Evolutionary conservation across 2,888 invertebrate genomes (phyloP).

Genomic region (Drosophila kuntzei): DNA sequence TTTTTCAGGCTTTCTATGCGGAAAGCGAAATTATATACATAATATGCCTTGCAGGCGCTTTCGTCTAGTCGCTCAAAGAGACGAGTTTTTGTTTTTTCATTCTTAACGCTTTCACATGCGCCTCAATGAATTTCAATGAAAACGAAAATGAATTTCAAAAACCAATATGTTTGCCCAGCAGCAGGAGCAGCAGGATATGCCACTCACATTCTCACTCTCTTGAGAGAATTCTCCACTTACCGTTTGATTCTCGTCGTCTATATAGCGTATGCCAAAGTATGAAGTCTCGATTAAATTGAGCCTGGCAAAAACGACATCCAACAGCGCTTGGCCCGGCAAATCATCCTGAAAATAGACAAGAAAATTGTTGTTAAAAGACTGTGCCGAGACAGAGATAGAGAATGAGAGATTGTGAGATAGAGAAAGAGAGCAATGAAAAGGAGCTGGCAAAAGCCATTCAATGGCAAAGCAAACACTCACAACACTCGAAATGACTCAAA

Average conservation of each 20-base stretch:
- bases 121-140: conserved; percentile 80
- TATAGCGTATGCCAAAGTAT: conserved; percentile 97
- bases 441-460: conserved; percentile 47
- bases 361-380: conserved; percentile 75
- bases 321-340: conserved; percentile 94
- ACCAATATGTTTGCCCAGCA: conserved; percentile 70
- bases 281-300: conserved; percentile 97
- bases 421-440: conserved; percentile 20
- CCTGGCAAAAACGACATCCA: conserved; percentile 96
- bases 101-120: conserved; percentile 61
- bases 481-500: conserved; percentile 26
- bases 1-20: not conserved
- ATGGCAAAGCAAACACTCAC: conserved; percentile 58
- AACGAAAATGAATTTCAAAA: conserved; percentile 81
- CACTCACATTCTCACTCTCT: conserved; percentile 15
- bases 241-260: conserved; percentile 97
- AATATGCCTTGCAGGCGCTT: conserved; percentile 61
- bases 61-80: conserved; percentile 47
- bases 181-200: conserved; percentile 37
- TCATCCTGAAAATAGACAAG: conserved; percentile 90
- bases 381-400: conserved; percentile 8
- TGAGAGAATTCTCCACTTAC: conserved; percentile 87
- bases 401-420: conserved; percentile 7
- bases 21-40: conserved; percentile 76
- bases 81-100: conserved; percentile 49